A percentile compares a stretch with the other conserved stretches of the same genome.
Evolutionary conservation across 1,140 invertebrate genomes (phyloP).

Genomic region (Camponotus pennsylvanicus): DNA sequence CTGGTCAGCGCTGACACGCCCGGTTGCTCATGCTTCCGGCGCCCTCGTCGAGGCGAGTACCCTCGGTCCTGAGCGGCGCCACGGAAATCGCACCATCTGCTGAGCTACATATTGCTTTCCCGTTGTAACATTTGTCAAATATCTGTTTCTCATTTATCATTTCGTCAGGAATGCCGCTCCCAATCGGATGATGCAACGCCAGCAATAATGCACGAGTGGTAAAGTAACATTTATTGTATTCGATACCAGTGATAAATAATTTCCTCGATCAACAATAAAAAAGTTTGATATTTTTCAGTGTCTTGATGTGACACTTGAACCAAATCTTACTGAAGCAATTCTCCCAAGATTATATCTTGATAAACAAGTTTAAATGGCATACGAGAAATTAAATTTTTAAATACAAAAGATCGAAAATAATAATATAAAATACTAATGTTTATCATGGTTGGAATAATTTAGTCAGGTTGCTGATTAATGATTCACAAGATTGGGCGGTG

Average conservation of each 20-base stretch:
- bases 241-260: neutral
- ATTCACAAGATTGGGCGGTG: slow-evolving; percentile 10
- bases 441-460: neutral
- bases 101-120: neutral
- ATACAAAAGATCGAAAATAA: neutral
- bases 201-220: neutral
- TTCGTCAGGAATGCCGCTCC: neutral
- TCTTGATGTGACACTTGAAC: neutral
- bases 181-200: neutral
- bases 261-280: slow-evolving; percentile 2
- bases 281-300: neutral
- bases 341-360: neutral
- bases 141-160: slow-evolving; percentile 33
- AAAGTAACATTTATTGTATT: neutral
- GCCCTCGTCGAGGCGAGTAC: slow-evolving; percentile 66
- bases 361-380: neutral
- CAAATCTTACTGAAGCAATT: slow-evolving; percentile 10
- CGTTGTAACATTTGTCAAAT: slow-evolving; percentile 34
- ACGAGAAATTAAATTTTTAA: neutral
- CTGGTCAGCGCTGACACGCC: slow-evolving; percentile 84
- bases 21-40: slow-evolving; percentile 81
- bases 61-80: slow-evolving; percentile 51
- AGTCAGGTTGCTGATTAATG: slow-evolving; percentile 36
- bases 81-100: slow-evolving; percentile 49
- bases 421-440: neutral